phyloP scores from a whole-genome alignment of 2,888 invertebrate species.

The Oxytorus armatus region DNA sequence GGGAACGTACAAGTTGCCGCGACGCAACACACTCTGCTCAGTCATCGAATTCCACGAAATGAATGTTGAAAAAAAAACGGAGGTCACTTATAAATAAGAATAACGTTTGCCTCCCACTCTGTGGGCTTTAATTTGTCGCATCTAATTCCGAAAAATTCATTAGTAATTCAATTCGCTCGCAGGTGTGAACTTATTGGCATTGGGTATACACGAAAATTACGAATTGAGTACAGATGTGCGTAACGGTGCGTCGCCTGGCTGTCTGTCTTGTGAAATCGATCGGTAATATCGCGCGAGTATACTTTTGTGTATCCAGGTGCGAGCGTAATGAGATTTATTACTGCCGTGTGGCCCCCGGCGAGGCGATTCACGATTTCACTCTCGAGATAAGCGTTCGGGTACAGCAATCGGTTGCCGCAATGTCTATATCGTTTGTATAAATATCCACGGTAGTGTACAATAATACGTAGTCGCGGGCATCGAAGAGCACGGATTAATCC shows the following conservation, averaged over 20 bases:
- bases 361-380: slow-evolving; percentile 1
- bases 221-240: slow-evolving; percentile 6
- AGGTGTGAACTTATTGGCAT: slow-evolving; percentile 49
- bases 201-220: slow-evolving; percentile 7
- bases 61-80: slow-evolving; percentile 41
- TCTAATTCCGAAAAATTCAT: slow-evolving; percentile 64
- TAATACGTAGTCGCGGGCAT: slow-evolving; percentile 75
- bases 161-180: slow-evolving; percentile 38
- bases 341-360: slow-evolving; percentile 33
- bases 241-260: slow-evolving; percentile 8
- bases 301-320: slow-evolving; percentile 61
- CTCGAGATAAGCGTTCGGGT: slow-evolving; percentile 32
- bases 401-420: slow-evolving; percentile 24
- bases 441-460: slow-evolving; percentile 2
- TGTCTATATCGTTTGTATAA: too few species aligned
- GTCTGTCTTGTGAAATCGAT: slow-evolving; percentile 47
- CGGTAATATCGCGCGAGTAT: slow-evolving; percentile 32
- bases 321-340: slow-evolving; percentile 66
- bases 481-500: slow-evolving; percentile 76
- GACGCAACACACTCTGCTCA: slow-evolving; percentile 9
- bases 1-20: slow-evolving; percentile 40
- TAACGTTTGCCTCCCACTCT: slow-evolving; percentile 12
- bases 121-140: slow-evolving; percentile 48
- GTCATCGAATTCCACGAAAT: slow-evolving; percentile 53
- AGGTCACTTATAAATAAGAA: slow-evolving; percentile 60